A percentile compares a stretch with the other conserved stretches of the same genome.
Conservation (phyloP, 1,140 invertebrate species). For the Platorchestia sp. region DNA sequence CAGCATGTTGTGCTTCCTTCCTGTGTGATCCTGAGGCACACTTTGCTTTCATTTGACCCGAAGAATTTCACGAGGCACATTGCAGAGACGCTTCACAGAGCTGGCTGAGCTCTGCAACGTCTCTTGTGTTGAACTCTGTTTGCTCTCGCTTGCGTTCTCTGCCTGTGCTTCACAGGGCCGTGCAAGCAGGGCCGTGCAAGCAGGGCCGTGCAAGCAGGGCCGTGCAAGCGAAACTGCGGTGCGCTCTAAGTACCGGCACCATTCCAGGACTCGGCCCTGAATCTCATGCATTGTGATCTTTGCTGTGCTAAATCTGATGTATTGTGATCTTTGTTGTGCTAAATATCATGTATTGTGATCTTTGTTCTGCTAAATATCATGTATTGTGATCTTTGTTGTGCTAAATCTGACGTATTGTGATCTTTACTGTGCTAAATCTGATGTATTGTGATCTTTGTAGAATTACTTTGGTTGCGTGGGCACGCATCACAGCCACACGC, state of each 20-base stretch:
- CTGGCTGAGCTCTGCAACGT: neutral
- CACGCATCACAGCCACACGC: no score
- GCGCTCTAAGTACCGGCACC: neutral
- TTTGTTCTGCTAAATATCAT: neutral
- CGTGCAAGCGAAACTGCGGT: neutral
- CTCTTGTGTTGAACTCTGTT: neutral
- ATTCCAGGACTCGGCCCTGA: neutral
- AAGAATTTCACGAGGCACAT: neutral
- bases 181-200: neutral
- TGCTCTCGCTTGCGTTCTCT: neutral
- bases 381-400: neutral
- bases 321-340: neutral
- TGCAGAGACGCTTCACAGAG: neutral
- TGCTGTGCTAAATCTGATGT: neutral
- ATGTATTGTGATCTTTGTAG: no score
- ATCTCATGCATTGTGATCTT: neutral
- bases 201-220: neutral
- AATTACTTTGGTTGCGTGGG: no score
- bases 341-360: neutral
- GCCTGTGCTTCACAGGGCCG: neutral
- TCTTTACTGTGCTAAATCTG: no score
- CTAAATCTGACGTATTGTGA: neutral
- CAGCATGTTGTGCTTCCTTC: no score
- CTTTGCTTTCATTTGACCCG: neutral
- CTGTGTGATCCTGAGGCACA: no score